phyloP scores from a whole-genome alignment of 2,113 vertebrate species.

The Hymenochirus boettgeri region DNA sequence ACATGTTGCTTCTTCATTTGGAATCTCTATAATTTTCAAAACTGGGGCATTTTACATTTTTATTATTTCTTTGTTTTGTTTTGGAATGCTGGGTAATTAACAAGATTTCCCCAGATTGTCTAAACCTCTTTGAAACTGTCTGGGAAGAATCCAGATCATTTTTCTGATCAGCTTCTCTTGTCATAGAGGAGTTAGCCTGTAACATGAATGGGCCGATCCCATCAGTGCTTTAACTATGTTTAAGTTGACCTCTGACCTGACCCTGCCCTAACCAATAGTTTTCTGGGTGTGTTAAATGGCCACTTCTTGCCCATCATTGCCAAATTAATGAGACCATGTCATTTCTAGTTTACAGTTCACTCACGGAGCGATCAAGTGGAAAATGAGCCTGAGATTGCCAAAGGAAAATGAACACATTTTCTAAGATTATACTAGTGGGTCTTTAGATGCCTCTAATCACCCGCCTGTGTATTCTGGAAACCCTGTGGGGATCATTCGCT shows the following conservation, averaged over 20 bases:
- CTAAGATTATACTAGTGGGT: conserved; percentile 52
- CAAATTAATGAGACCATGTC: conserved; percentile 85
- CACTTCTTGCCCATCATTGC: conserved; percentile 72
- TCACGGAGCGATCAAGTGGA: conserved; percentile 75
- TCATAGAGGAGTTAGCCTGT: conserved; percentile 56
- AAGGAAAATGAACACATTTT: conserved; percentile 57
- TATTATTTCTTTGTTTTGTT: too few relatives aligned
- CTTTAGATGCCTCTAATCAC: conserved; percentile 58
- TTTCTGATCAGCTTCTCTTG: conserved; percentile 51
- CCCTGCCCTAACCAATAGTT: conserved; percentile 71
- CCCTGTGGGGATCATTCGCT: conserved; percentile 1
- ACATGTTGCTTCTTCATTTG: too few relatives aligned
- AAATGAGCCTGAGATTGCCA: conserved; percentile 65
- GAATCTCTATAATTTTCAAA: too few relatives aligned
- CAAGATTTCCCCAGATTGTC: background rate
- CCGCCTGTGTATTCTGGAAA: conserved; percentile 38
- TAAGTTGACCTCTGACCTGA: conserved; percentile 75
- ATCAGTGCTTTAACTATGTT: conserved; percentile 63
- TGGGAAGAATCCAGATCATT: conserved; percentile 49
- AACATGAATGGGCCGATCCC: conserved; percentile 55
- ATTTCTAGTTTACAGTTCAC: conserved; percentile 75
- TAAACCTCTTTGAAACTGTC: conserved; percentile 1
- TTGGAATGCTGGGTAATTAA: too few relatives aligned
- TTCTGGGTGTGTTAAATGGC: conserved; percentile 69
- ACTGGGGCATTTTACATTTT: too few relatives aligned